phyloP scores from a whole-genome alignment of 2,113 vertebrate genomes.

The Ceuthmochares aereus region DNA sequence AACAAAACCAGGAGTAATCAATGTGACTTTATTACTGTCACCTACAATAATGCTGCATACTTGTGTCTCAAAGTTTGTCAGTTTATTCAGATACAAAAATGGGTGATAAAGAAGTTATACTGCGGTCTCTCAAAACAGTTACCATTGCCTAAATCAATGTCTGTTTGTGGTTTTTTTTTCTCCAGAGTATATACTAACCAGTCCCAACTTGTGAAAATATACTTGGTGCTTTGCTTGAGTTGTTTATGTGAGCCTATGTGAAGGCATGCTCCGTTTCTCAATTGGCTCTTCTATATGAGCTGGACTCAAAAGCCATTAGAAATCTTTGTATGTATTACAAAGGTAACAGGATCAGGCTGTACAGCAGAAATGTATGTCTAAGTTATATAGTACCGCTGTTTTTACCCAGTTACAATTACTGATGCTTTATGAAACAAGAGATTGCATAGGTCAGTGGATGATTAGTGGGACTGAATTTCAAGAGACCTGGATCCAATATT shows the following conservation, averaged over 20 bases:
- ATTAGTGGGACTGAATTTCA: background rate
- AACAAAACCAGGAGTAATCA: background rate
- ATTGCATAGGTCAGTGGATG: background rate
- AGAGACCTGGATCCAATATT: background rate
- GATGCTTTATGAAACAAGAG: background rate
- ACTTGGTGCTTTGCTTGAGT: background rate
- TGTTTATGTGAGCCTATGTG: background rate
- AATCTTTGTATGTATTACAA: background rate
- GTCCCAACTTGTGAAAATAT: background rate
- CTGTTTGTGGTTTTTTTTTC: background rate
- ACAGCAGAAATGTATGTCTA: background rate
- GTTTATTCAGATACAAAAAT: background rate
- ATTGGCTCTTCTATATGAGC: background rate
- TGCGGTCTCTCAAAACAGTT: background rate
- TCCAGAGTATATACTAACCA: background rate
- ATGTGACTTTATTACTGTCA: background rate
- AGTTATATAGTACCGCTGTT: background rate
- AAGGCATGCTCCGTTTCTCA: background rate
- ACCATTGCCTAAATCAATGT: accelerated
- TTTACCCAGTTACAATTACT: background rate
- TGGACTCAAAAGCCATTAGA: background rate
- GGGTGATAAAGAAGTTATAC: background rate
- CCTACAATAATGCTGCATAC: background rate
- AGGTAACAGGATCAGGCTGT: background rate
- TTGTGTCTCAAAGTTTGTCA: background rate